Evolutionary conservation across 2,113 vertebrate genomes (phyloP), one percentile per base, ranked within the genome.

Genomic region (Gila orcuttii): DNA sequence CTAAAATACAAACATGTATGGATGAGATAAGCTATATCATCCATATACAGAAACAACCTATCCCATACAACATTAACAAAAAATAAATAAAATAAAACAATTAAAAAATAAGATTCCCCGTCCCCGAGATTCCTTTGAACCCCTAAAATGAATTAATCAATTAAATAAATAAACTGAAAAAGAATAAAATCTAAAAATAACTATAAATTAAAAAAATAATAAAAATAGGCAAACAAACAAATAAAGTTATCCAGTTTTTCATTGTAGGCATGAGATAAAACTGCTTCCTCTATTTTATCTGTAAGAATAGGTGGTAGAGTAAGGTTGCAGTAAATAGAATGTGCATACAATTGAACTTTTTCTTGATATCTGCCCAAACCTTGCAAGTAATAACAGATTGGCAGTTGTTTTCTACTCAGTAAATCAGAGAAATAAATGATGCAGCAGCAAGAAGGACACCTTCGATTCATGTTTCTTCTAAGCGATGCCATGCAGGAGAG

Each of bases 391-490:
- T 19, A 64, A 66, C 15, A 21, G 39, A 66, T 28, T 81, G 60
- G 39, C 15, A 66, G 60, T 66, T 31, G 59, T 64, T 45, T 81
- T 64, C 78, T 62, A 42, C 75, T 64, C 23, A 45, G 79, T 45
- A 81, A 50, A 60, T 66, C 39, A 13, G 60, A 42, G 60, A 28
- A 81, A 81, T 66, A 81, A 81, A 81, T 66, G 36, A 7, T 47
- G 79, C 79, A 50, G 13, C 39, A 66, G 39, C 59, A 81, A 60
- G 77, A 57, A 74, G 71, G 75, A 45, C 78, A 80, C 39, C 60
- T 47, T 66, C 79, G 66, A 81, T 50, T 36, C 31, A 60, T 0
- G 25, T 50, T 81, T 50, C 79, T 66, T 81, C 25, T 21, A 81
- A 66, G 39, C 5, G 39, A 21, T 81, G 60, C 39, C 60, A 28